These are phyloP conservation scores for Corythoichthys haematopterus DNA, from an alignment of 2,113 vertebrate genomes.

Conservation along the genomic window DNA sequence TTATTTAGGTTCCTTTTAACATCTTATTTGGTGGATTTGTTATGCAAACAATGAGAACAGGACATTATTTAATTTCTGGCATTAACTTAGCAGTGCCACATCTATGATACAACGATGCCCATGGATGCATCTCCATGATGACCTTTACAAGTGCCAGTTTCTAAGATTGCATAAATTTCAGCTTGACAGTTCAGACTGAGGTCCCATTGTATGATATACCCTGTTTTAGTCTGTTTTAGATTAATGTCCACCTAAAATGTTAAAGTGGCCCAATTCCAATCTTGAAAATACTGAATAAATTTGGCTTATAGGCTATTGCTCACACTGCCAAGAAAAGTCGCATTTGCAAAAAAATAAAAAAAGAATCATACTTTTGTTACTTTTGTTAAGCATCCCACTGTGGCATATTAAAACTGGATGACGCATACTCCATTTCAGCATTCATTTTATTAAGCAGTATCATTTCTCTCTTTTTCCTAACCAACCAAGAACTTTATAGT, in stretches of 20 bases:
- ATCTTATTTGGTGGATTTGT: too few relatives aligned
- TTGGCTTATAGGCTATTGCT: neutral
- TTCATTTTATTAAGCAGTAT: slow-evolving; percentile 25
- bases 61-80: too few relatives aligned
- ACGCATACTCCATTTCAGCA: neutral
- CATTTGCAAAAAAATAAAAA: neutral
- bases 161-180: neutral
- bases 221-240: neutral
- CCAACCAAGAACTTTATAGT: slow-evolving; percentile 9
- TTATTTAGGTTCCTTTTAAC: too few relatives aligned
- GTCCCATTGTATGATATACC: neutral
- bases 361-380: neutral
- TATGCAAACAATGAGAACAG: too few relatives aligned
- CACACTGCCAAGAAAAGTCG: slow-evolving; percentile 1
- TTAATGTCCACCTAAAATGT: neutral
- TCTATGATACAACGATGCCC: too few relatives aligned
- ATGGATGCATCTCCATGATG: too few relatives aligned
- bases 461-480: slow-evolving; percentile 13
- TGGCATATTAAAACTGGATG: neutral
- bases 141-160: neutral
- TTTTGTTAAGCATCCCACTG: neutral
- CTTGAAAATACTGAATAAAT: neutral
- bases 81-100: too few relatives aligned
- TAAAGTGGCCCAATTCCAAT: neutral
- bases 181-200: neutral